Percentiles rank a stretch among this genome's conserved stretches.
Evolutionary conservation across 2,888 invertebrate species (phyloP).

Genomic region (Hybos culiciformis): DNA sequence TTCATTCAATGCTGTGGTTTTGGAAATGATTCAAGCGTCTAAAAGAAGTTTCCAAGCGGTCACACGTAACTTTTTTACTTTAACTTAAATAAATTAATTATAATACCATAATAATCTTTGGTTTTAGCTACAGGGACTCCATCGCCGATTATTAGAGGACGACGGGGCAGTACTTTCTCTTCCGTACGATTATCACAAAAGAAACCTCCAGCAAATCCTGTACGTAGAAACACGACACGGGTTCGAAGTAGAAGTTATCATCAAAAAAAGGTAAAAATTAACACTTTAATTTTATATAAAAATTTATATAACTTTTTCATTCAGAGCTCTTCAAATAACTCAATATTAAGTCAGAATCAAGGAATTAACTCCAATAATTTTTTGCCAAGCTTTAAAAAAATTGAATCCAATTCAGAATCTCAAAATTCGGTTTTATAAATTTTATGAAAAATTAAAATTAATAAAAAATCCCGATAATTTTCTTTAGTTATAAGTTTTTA

Average conservation of each 20-base stretch:
- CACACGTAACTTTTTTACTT: slow-evolving; percentile 25
- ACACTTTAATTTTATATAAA: not conserved
- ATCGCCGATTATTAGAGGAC: slow-evolving; percentile 33
- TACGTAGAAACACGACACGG: slow-evolving; percentile 43
- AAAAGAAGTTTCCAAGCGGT: slow-evolving; percentile 31
- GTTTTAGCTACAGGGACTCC: slow-evolving; percentile 32
- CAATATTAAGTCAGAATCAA: slow-evolving; percentile 30
- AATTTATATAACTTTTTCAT: slow-evolving; percentile 2
- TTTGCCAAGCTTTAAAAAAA: no score
- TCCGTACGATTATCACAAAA: slow-evolving; percentile 43
- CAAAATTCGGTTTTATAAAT: no score
- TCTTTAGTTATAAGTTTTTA: no score
- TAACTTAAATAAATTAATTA: not conserved
- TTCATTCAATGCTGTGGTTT: slow-evolving; percentile 75
- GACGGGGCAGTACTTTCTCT: slow-evolving; percentile 39
- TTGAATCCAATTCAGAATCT: no score
- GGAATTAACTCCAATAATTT: slow-evolving; percentile 13
- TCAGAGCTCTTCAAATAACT: slow-evolving; percentile 33
- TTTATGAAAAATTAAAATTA: no score
- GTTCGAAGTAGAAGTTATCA: slow-evolving; percentile 35
- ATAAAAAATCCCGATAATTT: no score
- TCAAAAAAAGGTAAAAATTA: slow-evolving; percentile 29
- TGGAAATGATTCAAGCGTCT: slow-evolving; percentile 70
- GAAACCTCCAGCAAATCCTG: slow-evolving; percentile 35
- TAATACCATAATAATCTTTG: not conserved